A percentile compares a stretch with the other conserved stretches of the same genome.
Conservation (phyloP, 35 echinoderm and acorn worm species). For the Ophioderma brevispina region DNA sequence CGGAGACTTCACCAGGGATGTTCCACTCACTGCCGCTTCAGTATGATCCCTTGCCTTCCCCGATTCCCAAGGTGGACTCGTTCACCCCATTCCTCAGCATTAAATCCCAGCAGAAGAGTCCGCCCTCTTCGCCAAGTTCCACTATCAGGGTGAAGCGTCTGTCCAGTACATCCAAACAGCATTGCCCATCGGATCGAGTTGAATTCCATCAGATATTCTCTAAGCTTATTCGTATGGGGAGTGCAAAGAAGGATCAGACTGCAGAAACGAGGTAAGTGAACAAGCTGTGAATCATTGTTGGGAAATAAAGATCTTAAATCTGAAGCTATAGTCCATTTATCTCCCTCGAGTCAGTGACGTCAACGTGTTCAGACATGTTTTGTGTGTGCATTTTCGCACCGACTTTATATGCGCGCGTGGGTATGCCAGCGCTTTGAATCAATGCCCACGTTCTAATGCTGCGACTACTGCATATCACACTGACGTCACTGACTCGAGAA, state of each 20-base stretch:
- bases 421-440: too few species aligned
- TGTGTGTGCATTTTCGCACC: too few species aligned
- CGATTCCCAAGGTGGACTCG: conserved; percentile 54
- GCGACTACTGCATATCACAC: too few species aligned
- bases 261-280: neutral
- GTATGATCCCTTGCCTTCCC: conserved; percentile 57
- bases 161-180: conserved; percentile 40
- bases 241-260: conserved; percentile 49
- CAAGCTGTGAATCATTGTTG: too few species aligned
- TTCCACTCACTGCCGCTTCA: neutral
- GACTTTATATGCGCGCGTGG: too few species aligned
- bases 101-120: conserved; percentile 58
- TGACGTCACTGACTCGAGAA: too few species aligned
- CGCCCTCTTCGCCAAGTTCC: conserved; percentile 33
- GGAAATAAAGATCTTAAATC: too few species aligned
- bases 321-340: too few species aligned
- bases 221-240: conserved; percentile 84
- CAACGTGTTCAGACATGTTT: too few species aligned
- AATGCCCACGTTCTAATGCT: too few species aligned
- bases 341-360: too few species aligned
- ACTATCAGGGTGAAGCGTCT: neutral
- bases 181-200: conserved; percentile 64
- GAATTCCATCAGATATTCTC: conserved; percentile 90
- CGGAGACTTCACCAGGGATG: neutral
- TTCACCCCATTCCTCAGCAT: conserved; percentile 52